Conservation (phyloP, 2,113 vertebrate species). For the Eubucco bourcierii region DNA sequence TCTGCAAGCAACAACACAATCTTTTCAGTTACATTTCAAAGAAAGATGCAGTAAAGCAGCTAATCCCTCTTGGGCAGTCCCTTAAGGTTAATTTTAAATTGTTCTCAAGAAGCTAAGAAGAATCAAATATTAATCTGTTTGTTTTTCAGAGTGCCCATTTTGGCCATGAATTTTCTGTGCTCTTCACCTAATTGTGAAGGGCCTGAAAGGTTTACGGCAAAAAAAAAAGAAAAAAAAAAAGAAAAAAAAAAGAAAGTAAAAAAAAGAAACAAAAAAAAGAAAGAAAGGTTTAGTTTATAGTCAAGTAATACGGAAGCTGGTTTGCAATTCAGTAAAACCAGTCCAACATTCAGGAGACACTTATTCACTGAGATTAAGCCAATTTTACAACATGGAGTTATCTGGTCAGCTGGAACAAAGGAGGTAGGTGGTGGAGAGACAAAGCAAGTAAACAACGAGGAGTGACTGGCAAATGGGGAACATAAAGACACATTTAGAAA, state of each 20-base stretch:
- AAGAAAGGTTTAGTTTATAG: too few species aligned
- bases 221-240: too few species aligned
- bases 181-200: background rate
- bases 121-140: background rate
- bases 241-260: too few species aligned
- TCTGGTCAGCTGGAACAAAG: conserved; percentile 57
- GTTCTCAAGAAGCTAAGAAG: background rate
- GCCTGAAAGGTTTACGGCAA: too few species aligned
- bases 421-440: background rate
- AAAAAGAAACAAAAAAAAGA: too few species aligned
- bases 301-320: conserved; percentile 16
- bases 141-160: background rate
- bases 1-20: background rate
- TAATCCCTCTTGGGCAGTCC: background rate
- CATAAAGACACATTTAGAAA: background rate
- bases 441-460: conserved; percentile 13
- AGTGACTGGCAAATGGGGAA: background rate
- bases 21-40: background rate
- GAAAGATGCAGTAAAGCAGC: background rate
- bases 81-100: background rate
- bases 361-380: conserved; percentile 44
- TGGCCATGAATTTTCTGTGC: background rate
- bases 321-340: conserved; percentile 52
- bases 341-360: conserved; percentile 4
- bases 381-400: conserved; percentile 37